phyloP scores from a whole-genome alignment of 1,140 invertebrate genomes.

The Cydia pomonella region DNA sequence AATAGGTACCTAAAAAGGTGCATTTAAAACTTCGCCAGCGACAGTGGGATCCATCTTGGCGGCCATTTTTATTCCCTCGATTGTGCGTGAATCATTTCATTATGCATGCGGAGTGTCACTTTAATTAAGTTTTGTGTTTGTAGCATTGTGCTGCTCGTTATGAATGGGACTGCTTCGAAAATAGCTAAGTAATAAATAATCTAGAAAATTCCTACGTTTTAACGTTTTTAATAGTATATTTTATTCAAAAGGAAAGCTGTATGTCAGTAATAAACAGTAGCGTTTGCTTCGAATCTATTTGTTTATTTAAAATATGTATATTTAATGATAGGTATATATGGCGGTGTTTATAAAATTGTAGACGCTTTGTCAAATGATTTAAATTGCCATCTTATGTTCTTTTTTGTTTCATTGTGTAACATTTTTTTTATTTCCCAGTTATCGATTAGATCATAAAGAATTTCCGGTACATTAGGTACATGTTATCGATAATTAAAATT shows the following conservation, averaged over 20 bases:
- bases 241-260: neutral
- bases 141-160: conserved; percentile 60
- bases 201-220: neutral
- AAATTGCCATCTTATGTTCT: no score
- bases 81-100: conserved; percentile 70
- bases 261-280: neutral
- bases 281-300: neutral
- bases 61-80: conserved; percentile 44
- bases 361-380: no score
- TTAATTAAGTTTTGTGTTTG: conserved; percentile 73
- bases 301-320: neutral
- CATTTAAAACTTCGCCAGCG: neutral
- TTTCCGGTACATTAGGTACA: conserved; percentile 42
- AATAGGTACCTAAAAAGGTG: conserved; percentile 1
- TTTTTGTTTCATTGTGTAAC: no score
- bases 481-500: conserved; percentile 75
- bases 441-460: neutral
- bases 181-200: conserved; percentile 46
- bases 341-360: no score
- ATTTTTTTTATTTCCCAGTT: neutral
- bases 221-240: neutral
- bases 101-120: conserved; percentile 73
- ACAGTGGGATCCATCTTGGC: conserved; percentile 16
- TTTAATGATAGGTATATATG: no score
- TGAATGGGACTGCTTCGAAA: conserved; percentile 54